phyloP scores from a whole-genome alignment of 2,113 vertebrate genomes.

The Malaclemys terrapin region DNA sequence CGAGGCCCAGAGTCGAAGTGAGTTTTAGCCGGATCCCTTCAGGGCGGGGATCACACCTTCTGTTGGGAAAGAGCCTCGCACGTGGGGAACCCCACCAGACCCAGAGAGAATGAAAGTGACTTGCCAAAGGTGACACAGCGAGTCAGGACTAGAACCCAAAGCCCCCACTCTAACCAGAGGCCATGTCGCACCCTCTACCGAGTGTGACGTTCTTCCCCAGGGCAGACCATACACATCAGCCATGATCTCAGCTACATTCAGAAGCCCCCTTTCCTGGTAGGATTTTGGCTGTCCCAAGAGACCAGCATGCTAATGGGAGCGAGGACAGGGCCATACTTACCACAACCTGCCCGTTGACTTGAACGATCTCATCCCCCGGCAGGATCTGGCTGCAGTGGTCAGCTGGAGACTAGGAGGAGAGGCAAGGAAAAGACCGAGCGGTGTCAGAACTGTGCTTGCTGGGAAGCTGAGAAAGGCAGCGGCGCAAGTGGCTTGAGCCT shows the following conservation, averaged over 20 bases:
- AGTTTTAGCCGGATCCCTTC: neutral
- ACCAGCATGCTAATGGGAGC: neutral
- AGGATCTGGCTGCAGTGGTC: constrained; percentile 79
- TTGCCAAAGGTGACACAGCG: neutral
- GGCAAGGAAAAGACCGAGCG: neutral
- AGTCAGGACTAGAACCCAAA: neutral
- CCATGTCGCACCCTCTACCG: neutral
- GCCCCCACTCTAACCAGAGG: neutral
- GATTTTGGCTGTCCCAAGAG: neutral
- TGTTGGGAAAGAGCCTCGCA: neutral
- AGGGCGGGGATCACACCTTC: neutral
- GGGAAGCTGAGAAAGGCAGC: neutral
- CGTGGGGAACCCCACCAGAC: neutral
- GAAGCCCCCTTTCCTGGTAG: neutral
- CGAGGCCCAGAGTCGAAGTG: neutral
- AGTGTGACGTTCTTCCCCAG: neutral
- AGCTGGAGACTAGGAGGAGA: constrained; percentile 65
- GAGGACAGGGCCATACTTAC: constrained; percentile 79
- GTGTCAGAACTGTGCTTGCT: neutral
- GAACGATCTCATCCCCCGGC: constrained; percentile 92
- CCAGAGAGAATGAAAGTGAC: neutral
- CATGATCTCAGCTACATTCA: no score
- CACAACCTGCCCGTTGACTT: constrained; percentile 95
- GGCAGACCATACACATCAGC: neutral
- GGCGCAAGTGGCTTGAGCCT: neutral